Percentiles rank a stretch among this genome's conserved stretches.
Evolutionary conservation across 23 tunicate species (phyloP).

Genomic region (Corella eumyota): DNA sequence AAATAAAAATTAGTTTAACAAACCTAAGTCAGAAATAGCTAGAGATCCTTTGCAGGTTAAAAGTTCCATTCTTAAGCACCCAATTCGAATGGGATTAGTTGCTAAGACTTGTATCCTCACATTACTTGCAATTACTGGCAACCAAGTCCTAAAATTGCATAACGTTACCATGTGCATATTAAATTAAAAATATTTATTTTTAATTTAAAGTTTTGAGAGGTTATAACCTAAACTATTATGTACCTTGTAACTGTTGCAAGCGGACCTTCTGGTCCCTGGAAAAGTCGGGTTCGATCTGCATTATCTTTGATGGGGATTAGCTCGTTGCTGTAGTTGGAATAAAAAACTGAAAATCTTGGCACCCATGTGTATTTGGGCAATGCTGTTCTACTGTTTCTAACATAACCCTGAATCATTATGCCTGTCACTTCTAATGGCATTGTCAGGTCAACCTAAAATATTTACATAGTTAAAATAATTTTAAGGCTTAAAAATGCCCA

Average conservation of each 20-base stretch:
- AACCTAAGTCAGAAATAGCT: too few relatives aligned
- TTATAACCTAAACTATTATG: not conserved
- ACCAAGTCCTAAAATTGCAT: conserved; percentile 19
- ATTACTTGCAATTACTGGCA: conserved; percentile 5
- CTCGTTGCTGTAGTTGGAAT: conserved; percentile 1
- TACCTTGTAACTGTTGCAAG: not conserved
- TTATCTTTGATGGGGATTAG: conserved; percentile 18
- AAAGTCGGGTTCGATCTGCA: conserved; percentile 8
- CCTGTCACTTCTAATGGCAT: conserved; percentile 7
- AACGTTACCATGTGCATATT: too few relatives aligned
- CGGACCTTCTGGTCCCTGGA: conserved; percentile 31
- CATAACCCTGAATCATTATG: conserved; percentile 15
- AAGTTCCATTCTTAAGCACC: conserved; percentile 9
- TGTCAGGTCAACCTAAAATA: conserved; percentile 9
- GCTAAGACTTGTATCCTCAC: conserved; percentile 16
- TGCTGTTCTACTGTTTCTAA: not conserved
- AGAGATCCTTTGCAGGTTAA: conserved; percentile 5
- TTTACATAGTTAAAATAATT: not conserved
- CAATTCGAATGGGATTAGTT: conserved; percentile 5
- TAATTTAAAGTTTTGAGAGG: not conserved
- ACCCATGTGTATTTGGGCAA: conserved; percentile 19
- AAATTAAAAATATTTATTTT: too few relatives aligned
- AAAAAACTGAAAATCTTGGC: conserved; percentile 6
- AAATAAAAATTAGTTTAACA: too few relatives aligned
- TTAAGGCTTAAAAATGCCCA: too few relatives aligned